A percentile compares a stretch with the other conserved stretches of the same genome.
Conservation (phyloP, 2,797 vertebrate genomes). For the Rhyacichthys aspro region DNA sequence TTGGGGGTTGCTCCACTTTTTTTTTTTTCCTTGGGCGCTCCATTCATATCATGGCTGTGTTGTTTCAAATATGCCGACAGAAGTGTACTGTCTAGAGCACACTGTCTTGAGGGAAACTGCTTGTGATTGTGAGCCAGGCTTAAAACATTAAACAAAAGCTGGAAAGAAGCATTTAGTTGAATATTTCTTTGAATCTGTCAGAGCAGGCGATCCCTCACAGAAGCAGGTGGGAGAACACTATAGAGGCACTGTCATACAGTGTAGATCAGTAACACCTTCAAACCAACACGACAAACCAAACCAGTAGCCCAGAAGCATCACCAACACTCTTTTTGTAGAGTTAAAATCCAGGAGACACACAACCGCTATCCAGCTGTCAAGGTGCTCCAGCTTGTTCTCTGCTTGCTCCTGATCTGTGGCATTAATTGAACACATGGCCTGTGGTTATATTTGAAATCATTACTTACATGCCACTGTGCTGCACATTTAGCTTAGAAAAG, state of each 20-base stretch:
- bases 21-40: constrained; percentile 17
- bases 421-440: constrained; percentile 57
- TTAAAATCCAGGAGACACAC: too few species aligned
- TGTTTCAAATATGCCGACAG: constrained; percentile 26
- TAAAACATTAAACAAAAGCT: constrained; percentile 27
- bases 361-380: constrained; percentile 51
- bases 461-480: constrained; percentile 54
- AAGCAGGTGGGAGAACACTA: constrained; percentile 21
- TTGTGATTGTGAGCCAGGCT: constrained; percentile 9
- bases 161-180: constrained; percentile 11
- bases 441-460: constrained; percentile 55
- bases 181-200: constrained; percentile 22
- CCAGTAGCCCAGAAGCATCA: constrained; percentile 5
- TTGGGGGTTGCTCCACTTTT: constrained; percentile 21
- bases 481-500: constrained; percentile 54
- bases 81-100: constrained; percentile 14
- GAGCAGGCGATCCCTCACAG: constrained; percentile 17
- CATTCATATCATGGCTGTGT: constrained; percentile 18
- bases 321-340: constrained; percentile 21
- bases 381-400: constrained; percentile 41
- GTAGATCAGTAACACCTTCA: constrained; percentile 25
- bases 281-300: constrained; percentile 13
- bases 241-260: constrained; percentile 23
- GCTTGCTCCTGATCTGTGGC: constrained; percentile 33
- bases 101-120: neutral